These are phyloP conservation scores for Phasia obesa DNA, from an alignment of 2,888 invertebrate species.

Conservation along the genomic window DNA sequence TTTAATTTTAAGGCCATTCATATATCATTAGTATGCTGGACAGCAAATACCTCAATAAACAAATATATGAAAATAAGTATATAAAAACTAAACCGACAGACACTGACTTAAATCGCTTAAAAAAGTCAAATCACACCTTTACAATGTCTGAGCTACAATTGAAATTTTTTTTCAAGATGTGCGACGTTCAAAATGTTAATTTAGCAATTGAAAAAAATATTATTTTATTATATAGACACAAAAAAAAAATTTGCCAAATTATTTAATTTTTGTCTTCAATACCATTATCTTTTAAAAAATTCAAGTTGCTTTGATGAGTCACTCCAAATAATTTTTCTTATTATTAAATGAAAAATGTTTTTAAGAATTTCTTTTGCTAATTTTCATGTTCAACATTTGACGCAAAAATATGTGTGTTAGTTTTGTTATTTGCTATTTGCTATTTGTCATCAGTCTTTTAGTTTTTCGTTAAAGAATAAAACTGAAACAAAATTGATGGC, in stretches of 20 bases:
- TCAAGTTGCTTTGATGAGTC: constrained; percentile 3
- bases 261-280: not conserved
- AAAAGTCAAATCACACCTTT: constrained; percentile 53
- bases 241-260: not conserved
- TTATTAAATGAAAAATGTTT: not conserved
- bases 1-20: constrained; percentile 16
- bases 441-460: no score
- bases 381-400: no score
- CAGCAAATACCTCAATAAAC: constrained; percentile 9
- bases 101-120: constrained; percentile 33
- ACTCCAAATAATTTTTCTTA: constrained; percentile 6
- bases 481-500: no score
- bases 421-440: no score
- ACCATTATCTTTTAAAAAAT: not conserved
- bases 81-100: no score
- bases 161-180: constrained; percentile 37
- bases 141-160: constrained; percentile 6
- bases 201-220: not conserved
- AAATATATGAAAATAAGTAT: not conserved
- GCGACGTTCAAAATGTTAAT: constrained; percentile 35
- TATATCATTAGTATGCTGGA: constrained; percentile 43
- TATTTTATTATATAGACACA: not conserved
- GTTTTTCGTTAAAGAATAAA: no score
- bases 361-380: no score
- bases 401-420: no score